Base-by-base conservation (phyloP, 2,888 invertebrate genomes). In the Dynastes tityus region DNA sequence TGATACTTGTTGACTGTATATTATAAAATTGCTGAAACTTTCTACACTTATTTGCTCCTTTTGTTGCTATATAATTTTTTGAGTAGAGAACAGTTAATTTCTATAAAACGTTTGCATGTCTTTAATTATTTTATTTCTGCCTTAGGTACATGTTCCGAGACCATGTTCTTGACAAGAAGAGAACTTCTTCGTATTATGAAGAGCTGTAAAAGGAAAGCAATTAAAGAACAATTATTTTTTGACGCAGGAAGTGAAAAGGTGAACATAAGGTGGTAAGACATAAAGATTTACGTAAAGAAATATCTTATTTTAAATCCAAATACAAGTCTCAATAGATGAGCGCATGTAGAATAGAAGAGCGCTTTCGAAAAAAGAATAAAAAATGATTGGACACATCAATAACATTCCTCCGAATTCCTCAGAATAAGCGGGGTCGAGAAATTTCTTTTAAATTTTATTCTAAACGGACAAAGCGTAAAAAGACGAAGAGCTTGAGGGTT, bases 401-500 rank as follows among this genome's bases (percentile, higher is more conserved):
- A 2, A 29, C 61, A 61, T 61, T 61, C 11, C 29, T 4, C 6
- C 22, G 13, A 4, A 55, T 6, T n/a, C 11, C n/a, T 22, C 6
- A 9, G 22, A 58, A 16, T 5, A 58, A 58, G 16, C 58, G 80
- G 16, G 81, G 82, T 70, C 80, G 82, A 16, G 64, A 71, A 75
- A 71, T 68, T 45, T 16, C 70, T 67, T 81, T 83, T 73, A 76
- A 78, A 45, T 53, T 49, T 4, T 77, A 77, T 22, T 68, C 78
- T 63, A 80, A 79, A 53, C 51, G 80, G 29, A 71, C 76, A 22
- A 83, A 83, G 65, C 78, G 81, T 27, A 37, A 29, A 37, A 81
- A 77, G 79, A 83, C 82, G 63, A 16, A n/a, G n/a, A 2, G 13
- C 55, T 77, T 81, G 65, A 65, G 81, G 37, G 75, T 80, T 27